Percentiles rank a stretch among this genome's conserved stretches.
Conservation (phyloP, 2,888 invertebrate species). For the Omphaloscelis lunosa region DNA sequence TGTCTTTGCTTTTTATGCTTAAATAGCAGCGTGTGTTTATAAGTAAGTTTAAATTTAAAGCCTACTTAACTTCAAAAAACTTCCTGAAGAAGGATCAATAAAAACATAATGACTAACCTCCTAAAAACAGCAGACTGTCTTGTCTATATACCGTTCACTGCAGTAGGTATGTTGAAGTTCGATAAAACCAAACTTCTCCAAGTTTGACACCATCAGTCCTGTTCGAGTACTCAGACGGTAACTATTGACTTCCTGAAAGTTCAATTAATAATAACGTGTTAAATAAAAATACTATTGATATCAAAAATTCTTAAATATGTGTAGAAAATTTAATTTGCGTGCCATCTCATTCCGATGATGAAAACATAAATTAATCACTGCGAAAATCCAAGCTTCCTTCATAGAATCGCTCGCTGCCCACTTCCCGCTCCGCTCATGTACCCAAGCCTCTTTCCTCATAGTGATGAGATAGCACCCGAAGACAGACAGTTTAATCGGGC, state of each 20-base stretch:
- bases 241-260: too few species aligned
- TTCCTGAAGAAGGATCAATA: background rate
- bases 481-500: constrained; percentile 76
- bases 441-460: constrained; percentile 29
- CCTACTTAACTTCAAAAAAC: too few species aligned
- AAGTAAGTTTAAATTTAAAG: background rate
- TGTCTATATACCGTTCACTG: background rate
- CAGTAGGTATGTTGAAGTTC: background rate
- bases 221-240: too few species aligned
- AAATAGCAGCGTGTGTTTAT: too few species aligned
- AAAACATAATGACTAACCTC: background rate
- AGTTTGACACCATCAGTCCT: background rate
- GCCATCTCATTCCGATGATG: too few species aligned
- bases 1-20: background rate
- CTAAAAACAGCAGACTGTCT: background rate
- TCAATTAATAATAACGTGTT: too few species aligned
- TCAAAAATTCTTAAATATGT: too few species aligned
- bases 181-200: background rate
- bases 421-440: constrained; percentile 30
- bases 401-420: background rate
- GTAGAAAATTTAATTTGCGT: too few species aligned
- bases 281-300: too few species aligned
- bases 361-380: too few species aligned
- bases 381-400: too few species aligned
- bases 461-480: constrained; percentile 70